phyloP scores from a whole-genome alignment of 2,797 vertebrate genomes.

The Hafferia zeledoni region DNA sequence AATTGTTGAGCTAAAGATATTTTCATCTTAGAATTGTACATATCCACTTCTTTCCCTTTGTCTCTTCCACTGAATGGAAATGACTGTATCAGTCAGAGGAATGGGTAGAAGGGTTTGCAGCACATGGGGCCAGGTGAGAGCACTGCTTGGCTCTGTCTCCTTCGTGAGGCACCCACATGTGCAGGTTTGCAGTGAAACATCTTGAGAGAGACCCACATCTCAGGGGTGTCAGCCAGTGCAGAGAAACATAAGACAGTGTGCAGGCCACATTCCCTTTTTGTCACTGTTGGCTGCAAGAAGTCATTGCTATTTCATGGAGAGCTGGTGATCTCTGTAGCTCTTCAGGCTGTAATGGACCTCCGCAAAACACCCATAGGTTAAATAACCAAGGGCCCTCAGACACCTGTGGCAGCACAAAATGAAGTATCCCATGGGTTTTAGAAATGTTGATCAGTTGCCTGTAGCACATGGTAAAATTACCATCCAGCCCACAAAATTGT shows the following conservation, averaged over 20 bases:
- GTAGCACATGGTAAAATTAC: not conserved
- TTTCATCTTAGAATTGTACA: conserved; percentile 15
- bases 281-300: not conserved
- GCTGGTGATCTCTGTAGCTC: not conserved
- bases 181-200: not conserved
- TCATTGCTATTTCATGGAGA: not conserved
- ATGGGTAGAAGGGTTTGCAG: not conserved
- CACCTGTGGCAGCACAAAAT: not conserved
- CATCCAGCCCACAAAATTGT: not conserved
- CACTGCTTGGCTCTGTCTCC: not conserved
- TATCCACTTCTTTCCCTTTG: not conserved
- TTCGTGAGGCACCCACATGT: not conserved
- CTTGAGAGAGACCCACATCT: not conserved
- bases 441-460: not conserved
- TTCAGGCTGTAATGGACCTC: not conserved
- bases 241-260: not conserved
- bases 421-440: not conserved
- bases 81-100: not conserved
- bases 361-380: not conserved
- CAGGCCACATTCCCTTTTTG: not conserved
- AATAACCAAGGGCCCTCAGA: not conserved
- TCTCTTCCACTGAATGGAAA: not conserved
- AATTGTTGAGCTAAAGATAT: conserved; percentile 53
- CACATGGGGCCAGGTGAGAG: accelerated
- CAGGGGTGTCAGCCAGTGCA: not conserved